A percentile compares a stretch with the other conserved stretches of the same genome.
Conservation (phyloP, 2,888 invertebrate genomes). For the Oscheius sp. region DNA sequence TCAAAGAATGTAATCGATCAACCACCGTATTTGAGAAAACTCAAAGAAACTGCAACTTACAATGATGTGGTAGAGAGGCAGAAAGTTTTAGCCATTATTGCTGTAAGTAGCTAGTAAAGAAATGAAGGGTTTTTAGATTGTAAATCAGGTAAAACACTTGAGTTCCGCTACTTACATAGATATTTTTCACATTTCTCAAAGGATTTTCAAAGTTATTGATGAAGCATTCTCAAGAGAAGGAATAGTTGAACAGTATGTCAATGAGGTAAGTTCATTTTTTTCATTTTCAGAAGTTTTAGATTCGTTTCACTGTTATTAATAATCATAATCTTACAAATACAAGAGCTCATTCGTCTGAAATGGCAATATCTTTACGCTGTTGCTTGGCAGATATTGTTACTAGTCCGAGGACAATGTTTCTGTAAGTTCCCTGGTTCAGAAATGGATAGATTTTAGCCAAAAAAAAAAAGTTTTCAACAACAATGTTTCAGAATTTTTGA, state of each 20-base stretch:
- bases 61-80: neutral
- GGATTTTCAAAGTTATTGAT: conserved; percentile 10
- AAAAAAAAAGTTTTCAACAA: too few relatives aligned
- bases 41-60: neutral
- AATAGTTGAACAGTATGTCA: neutral
- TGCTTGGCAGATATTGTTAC: conserved; percentile 11
- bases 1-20: neutral
- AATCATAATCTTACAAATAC: neutral
- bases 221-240: neutral
- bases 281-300: too few relatives aligned
- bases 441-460: neutral
- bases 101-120: neutral
- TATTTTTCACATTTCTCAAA: conserved; percentile 20
- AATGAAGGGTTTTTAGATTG: conserved; percentile 14
- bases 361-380: neutral
- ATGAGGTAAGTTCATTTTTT: too few relatives aligned
- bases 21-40: neutral
- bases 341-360: neutral
- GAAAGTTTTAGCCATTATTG: neutral
- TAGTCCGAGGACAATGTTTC: conserved; percentile 16
- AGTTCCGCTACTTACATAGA: conserved; percentile 14
- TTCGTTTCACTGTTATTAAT: too few relatives aligned
- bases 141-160: neutral
- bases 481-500: conserved; percentile 36
- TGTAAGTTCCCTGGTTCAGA: conserved; percentile 1